A percentile compares a stretch with the other conserved stretches of the same genome.
These are phyloP conservation scores for Cheilosia grossa DNA, from an alignment of 2,888 invertebrate genomes.

Conservation along the genomic window DNA sequence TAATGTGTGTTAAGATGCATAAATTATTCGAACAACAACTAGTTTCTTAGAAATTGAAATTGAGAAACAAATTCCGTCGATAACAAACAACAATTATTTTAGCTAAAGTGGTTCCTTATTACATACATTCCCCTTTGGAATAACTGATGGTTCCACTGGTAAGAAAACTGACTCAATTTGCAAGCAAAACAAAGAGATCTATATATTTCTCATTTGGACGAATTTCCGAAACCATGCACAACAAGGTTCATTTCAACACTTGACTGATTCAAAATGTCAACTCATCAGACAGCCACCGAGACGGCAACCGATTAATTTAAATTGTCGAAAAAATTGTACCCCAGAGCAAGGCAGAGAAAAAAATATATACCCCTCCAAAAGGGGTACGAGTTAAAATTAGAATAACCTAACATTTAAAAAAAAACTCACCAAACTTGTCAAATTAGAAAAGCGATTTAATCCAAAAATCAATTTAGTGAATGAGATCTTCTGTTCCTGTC, in stretches of 20 bases:
- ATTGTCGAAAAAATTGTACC: neutral
- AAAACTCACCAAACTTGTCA: constrained; percentile 71
- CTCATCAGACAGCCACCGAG: neutral
- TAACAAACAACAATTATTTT: neutral
- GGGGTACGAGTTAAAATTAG: neutral
- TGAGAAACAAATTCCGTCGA: neutral
- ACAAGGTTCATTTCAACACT: neutral
- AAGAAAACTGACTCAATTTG: too few species aligned
- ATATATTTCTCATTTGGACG: too few species aligned
- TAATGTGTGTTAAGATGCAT: neutral
- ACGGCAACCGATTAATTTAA: neutral
- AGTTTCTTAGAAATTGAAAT: neutral
- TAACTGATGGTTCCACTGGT: too few species aligned
- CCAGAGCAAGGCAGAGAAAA: neutral
- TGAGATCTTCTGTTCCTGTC: constrained; percentile 28
- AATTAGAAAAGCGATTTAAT: constrained; percentile 52
- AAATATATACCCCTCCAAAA: neutral
- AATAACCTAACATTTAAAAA: neutral
- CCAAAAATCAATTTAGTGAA: constrained; percentile 43
- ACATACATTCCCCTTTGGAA: too few species aligned
- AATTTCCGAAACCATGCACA: neutral
- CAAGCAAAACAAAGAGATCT: too few species aligned
- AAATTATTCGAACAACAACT: neutral
- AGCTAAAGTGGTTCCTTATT: too few species aligned
- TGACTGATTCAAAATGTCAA: neutral